Base-by-base conservation (phyloP, 2,113 vertebrate genomes). In the Saguinus imperator region DNA sequence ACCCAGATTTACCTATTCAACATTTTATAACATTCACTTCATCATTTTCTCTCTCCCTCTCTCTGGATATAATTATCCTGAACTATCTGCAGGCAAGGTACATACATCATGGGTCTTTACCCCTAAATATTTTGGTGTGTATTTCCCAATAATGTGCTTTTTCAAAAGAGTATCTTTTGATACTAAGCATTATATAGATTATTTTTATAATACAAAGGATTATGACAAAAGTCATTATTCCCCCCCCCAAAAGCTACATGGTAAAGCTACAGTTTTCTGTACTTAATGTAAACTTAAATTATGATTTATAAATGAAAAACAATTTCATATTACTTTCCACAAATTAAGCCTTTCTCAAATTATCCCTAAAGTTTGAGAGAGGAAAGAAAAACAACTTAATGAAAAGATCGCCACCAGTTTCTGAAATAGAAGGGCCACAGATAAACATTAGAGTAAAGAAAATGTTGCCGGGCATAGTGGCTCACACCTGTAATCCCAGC, bases 131-230 rank as follows among this genome's bases (percentile, higher is more conserved):
- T 97, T 93, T 61, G 40, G 16, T 23, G 16, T 88, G 11, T 40
- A 86, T 82, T 87, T 77, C n/a, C 57, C 85, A 73, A 40, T 37
- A 77, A 85, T 1, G 50, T 55, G 3, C 20, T 43, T 88, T 88
- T 64, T 73, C 37, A n/a, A 45, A 70, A 90, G n/a, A 83, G 5
- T 66, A 72, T 83, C 50, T 97, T 96, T 97, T 55, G 81, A 83
- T 96, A 43, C 57, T 96, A 97, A 97, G 97, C 91, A 96, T n/a
- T 98, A n/a, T 37, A 82, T 17, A 96, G 91, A 97, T 94, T 97
- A 98, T 97, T 98, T 98, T 98, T 97, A 97, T 91, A 96, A 81
- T 95, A 91, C 87, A 97, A 95, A 87, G 95, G 86, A 89, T 97
- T 96, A 97, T 95, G 92, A 64, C 97, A 97, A 97, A 98, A 97